Conservation (phyloP, 2,797 vertebrate species). For the Crocodylus rhombifer region DNA sequence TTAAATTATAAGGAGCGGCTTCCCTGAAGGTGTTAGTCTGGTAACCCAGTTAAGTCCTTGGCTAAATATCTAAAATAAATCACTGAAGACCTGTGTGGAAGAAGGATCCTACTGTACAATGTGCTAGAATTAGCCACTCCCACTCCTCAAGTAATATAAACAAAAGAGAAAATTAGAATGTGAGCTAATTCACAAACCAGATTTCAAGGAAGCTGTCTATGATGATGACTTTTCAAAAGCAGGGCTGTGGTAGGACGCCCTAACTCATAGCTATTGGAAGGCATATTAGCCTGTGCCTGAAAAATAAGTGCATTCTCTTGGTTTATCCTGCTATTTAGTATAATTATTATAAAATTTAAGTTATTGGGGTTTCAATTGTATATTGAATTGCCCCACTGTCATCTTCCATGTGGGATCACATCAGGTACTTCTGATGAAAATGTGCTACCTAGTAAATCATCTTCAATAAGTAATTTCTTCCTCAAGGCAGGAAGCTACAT, state of each 20-base stretch:
- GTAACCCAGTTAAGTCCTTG: constrained; percentile 53
- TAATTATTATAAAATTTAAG: not conserved
- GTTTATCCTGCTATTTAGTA: not conserved
- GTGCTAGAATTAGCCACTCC: constrained; percentile 10
- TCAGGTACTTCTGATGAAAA: not conserved
- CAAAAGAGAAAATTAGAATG: not conserved
- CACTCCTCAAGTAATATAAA: not conserved
- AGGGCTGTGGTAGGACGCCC: not conserved
- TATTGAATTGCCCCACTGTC: not conserved
- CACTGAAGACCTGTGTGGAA: constrained; percentile 43
- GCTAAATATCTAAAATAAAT: constrained; percentile 69
- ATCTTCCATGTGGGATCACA: not conserved
- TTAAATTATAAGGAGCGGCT: constrained; percentile 79
- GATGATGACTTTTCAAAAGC: not conserved
- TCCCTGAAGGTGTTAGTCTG: constrained; percentile 67
- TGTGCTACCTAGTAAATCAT: not conserved
- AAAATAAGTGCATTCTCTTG: not conserved
- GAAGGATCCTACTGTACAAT: constrained; percentile 17
- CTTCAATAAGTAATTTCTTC: not conserved
- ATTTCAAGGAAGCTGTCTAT: not conserved
- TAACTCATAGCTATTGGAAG: not conserved
- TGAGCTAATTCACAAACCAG: not conserved
- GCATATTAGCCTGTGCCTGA: not conserved
- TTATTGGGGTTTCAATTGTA: not conserved
- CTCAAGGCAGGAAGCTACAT: not conserved